Evolutionary conservation across 2,888 invertebrate genomes (phyloP).

Genomic region (Drosophila engyochracea): DNA sequence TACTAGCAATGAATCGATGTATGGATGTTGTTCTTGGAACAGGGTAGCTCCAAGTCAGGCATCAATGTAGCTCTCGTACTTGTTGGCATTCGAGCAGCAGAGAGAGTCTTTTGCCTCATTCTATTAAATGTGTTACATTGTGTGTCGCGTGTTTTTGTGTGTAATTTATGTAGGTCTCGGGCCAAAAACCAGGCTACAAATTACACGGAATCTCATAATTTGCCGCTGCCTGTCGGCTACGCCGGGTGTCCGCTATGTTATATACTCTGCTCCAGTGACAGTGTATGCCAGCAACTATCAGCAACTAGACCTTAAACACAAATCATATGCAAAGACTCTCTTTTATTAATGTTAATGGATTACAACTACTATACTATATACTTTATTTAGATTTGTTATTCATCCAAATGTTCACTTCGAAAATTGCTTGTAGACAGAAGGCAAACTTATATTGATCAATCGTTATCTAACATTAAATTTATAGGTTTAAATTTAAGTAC

Average conservation of each 20-base stretch:
- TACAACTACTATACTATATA: neutral
- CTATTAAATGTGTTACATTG: slow-evolving; percentile 12
- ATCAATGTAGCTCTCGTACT: neutral
- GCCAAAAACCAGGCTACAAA: slow-evolving; percentile 54
- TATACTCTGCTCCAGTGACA: slow-evolving; percentile 7
- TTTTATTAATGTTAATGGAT: neutral
- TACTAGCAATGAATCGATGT: too few species aligned
- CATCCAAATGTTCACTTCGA: neutral
- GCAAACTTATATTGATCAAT: neutral
- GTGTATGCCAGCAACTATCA: slow-evolving; percentile 12
- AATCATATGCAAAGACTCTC: neutral
- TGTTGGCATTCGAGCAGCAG: slow-evolving; percentile 32
- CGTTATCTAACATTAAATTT: neutral
- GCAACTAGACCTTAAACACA: slow-evolving; percentile 1
- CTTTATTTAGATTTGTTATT: neutral
- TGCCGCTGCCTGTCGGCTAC: slow-evolving; percentile 27
- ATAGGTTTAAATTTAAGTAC: neutral
- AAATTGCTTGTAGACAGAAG: neutral
- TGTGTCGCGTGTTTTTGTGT: slow-evolving; percentile 9
- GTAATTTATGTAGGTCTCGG: slow-evolving; percentile 58
- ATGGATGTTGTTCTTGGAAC: neutral
- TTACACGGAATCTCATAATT: slow-evolving; percentile 55
- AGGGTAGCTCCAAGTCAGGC: neutral
- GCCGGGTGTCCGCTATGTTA: slow-evolving; percentile 6
- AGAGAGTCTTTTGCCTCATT: slow-evolving; percentile 10